Base-by-base conservation (phyloP, 2,113 vertebrate species). In the Sorex araneus region DNA sequence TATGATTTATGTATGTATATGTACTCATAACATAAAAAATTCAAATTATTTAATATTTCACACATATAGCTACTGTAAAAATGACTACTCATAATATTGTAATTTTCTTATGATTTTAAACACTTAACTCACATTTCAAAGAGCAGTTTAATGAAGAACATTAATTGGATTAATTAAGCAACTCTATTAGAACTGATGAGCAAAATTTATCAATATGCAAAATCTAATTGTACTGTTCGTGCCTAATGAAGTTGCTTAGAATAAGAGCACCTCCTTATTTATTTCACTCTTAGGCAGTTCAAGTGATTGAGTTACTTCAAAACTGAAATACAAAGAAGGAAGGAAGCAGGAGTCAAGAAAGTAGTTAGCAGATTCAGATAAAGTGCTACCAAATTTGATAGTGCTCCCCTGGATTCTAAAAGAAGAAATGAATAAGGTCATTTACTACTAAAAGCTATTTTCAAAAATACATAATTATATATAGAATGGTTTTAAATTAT, bases 151-250 rank as follows among this genome's bases (percentile, higher is more conserved):
- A 75, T 81, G 85, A 34, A 69, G 57, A 70, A 0, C 6, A 94
- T 70, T 82, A 85, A 27, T 85, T 76, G 25, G 84, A 47, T 85
- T 90, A 89, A 93, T 93, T 94, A 84, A 87, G 16, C 28, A 91
- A 80, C 57, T 10, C 28, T 47, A 76, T 64, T 78, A 78, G 90
- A 91, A 69, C 2, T 70, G 11, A 25, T 40, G 27, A 81, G 47
- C 12, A 50, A 43, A 32, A 75, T 92, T 93, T 92, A 74, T 90
- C 57, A 79, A 47, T 74, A 60, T 67, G n/a, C 70, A 93, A 67
- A 85, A 67, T 78, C 57, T 73, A 86, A 89, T 74, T 86, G 36
- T 7, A 54, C 7, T 84, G 4, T 88, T 85, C 19, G 57, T 85
- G 57, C 21, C 13, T 88, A 82, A 90, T 78, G 74, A 94, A 92